Conservation (phyloP, 1,140 invertebrate species). For the Triops longicaudatus region DNA sequence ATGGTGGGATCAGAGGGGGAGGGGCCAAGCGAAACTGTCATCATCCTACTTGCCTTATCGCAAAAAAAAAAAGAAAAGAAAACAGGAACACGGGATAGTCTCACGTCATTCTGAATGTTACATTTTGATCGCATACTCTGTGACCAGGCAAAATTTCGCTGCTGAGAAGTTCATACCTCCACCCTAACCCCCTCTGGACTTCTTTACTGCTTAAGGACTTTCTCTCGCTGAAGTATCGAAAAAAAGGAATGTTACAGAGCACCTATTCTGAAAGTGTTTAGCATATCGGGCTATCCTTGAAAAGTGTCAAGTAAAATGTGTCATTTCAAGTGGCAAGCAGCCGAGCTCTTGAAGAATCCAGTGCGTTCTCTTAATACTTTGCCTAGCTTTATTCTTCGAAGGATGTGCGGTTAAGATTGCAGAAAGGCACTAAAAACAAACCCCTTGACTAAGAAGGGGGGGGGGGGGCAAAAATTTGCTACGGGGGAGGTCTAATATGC, state of each 20-base stretch:
- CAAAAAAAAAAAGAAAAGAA: too few relatives aligned
- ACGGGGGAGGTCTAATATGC: background rate
- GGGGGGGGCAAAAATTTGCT: background rate
- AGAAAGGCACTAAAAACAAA: slow-evolving; percentile 1
- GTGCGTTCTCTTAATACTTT: background rate
- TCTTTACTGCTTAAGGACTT: background rate
- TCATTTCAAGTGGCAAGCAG: background rate
- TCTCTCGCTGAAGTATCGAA: too few relatives aligned
- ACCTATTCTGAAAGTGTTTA: background rate
- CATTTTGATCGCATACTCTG: background rate
- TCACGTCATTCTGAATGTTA: background rate
- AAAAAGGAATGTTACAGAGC: too few relatives aligned
- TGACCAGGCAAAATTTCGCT: slow-evolving; percentile 13
- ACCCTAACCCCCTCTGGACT: background rate
- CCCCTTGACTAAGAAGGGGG: background rate
- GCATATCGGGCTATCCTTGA: background rate
- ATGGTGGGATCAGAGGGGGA: too few relatives aligned
- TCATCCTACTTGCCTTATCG: too few relatives aligned
- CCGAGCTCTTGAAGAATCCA: background rate
- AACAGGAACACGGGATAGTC: background rate
- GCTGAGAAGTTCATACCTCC: too few relatives aligned
- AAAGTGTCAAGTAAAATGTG: slow-evolving; percentile 4
- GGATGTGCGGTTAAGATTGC: background rate
- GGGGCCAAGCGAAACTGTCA: too few relatives aligned
- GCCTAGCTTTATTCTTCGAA: background rate